phyloP scores from a whole-genome alignment of 64 coral and sea anemone species.

The Montipora capricornis region DNA sequence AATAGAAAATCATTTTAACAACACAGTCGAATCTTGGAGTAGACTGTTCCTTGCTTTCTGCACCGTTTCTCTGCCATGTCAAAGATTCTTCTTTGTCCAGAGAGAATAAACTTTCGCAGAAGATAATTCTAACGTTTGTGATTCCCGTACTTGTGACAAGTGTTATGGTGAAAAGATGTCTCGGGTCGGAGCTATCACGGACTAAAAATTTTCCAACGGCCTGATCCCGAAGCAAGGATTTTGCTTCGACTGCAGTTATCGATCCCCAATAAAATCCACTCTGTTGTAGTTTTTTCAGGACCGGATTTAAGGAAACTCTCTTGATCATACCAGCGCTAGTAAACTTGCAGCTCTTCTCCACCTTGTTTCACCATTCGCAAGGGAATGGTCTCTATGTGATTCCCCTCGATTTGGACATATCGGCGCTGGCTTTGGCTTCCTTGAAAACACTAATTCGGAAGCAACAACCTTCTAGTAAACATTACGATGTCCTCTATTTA shows the following conservation, averaged over 20 bases:
- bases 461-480: no score
- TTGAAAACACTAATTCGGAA: no score
- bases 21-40: conserved; percentile 75
- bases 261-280: conserved; percentile 81
- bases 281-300: conserved; percentile 40
- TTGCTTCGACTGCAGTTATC: conserved; percentile 64
- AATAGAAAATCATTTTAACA: conserved; percentile 58
- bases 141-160: conserved; percentile 46
- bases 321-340: background rate
- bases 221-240: conserved; percentile 62
- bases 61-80: background rate
- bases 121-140: conserved; percentile 71
- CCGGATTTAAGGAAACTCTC: background rate
- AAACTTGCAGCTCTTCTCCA: background rate
- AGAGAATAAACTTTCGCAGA: conserved; percentile 47
- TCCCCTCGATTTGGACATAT: background rate
- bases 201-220: conserved; percentile 70
- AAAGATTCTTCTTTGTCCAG: conserved; percentile 31
- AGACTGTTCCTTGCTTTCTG: background rate
- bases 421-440: no score
- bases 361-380: background rate
- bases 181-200: conserved; percentile 69
- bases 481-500: no score
- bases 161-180: conserved; percentile 66
- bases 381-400: background rate